Evolutionary conservation across 2,888 invertebrate species (phyloP).

Genomic region (Troilus luridus): DNA sequence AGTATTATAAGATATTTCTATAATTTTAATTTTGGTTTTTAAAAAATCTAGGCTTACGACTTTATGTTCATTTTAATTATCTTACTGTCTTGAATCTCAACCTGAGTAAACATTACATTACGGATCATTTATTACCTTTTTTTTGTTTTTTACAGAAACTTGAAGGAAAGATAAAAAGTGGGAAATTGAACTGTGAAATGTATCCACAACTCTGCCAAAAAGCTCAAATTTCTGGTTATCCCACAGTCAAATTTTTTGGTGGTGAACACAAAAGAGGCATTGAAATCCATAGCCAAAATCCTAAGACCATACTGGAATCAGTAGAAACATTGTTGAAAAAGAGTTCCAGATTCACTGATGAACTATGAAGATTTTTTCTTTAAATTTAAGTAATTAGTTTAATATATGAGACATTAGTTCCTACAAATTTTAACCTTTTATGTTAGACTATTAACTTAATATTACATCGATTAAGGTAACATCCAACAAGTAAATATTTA

Average conservation of each 20-base stretch:
- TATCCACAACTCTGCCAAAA: slow-evolving; percentile 72
- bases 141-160: slow-evolving; percentile 69
- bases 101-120: too few relatives aligned
- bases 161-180: slow-evolving; percentile 73
- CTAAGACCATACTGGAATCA: slow-evolving; percentile 43
- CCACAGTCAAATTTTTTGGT: slow-evolving; percentile 73
- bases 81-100: too few relatives aligned
- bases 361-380: slow-evolving; percentile 19
- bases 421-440: not conserved
- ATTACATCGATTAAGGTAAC: not conserved
- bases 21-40: too few relatives aligned
- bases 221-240: slow-evolving; percentile 74
- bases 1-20: too few relatives aligned
- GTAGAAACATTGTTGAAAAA: slow-evolving; percentile 45
- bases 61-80: too few relatives aligned
- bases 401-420: slow-evolving; percentile 6
- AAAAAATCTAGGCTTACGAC: too few relatives aligned
- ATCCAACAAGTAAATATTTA: not conserved
- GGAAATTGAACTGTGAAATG: slow-evolving; percentile 78
- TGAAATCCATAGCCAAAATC: slow-evolving; percentile 60
- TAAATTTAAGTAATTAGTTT: not conserved
- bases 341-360: slow-evolving; percentile 48
- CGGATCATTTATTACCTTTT: not conserved
- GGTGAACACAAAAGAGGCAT: slow-evolving; percentile 52
- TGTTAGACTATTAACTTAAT: not conserved